Evolutionary conservation across 2,888 invertebrate genomes (phyloP).

Genomic region (Agriopis leucophaearia): DNA sequence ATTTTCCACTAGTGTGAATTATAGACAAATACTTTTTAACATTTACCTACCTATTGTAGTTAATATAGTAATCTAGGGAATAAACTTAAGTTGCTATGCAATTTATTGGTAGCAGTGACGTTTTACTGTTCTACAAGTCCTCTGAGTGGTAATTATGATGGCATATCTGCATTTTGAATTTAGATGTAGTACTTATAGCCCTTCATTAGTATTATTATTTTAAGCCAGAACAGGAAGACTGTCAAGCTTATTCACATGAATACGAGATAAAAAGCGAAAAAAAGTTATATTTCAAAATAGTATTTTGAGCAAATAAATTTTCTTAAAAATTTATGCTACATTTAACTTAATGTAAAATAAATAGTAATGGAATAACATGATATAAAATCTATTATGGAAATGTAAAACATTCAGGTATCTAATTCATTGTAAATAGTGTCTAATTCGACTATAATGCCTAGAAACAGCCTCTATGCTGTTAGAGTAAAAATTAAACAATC

Average conservation of each 20-base stretch:
- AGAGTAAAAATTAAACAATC: constrained; percentile 28
- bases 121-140: neutral
- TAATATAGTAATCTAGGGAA: constrained; percentile 1
- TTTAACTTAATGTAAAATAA: constrained; percentile 80
- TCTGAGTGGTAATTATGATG: neutral
- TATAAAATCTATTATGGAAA: constrained; percentile 85
- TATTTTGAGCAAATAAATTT: constrained; percentile 82
- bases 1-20: constrained; percentile 1
- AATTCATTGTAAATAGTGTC: constrained; percentile 60
- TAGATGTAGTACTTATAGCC: neutral
- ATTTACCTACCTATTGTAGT: constrained; percentile 1
- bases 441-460: constrained; percentile 58
- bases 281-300: constrained; percentile 72
- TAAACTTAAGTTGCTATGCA: constrained; percentile 3
- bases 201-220: neutral
- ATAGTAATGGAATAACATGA: constrained; percentile 79
- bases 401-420: constrained; percentile 82
- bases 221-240: neutral
- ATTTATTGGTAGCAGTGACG: neutral
- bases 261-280: constrained; percentile 53
- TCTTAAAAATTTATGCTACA: constrained; percentile 75
- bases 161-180: neutral
- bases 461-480: constrained; percentile 65
- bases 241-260: constrained; percentile 29
- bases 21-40: neutral